Base-by-base conservation (phyloP, 2,113 vertebrate genomes). In the Atractosteus spatula region DNA sequence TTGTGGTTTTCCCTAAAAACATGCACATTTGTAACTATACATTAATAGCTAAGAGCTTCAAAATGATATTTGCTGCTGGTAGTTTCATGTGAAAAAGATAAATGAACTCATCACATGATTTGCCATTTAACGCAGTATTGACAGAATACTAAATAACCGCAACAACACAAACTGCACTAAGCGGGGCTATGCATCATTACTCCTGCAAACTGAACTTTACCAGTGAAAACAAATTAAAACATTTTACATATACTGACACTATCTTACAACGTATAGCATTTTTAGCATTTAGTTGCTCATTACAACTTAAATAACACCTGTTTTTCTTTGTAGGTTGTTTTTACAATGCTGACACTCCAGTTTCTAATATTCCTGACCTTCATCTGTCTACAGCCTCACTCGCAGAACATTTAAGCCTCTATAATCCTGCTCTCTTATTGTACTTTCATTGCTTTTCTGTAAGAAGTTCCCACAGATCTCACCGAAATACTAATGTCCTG, bases 71-170 rank as follows among this genome's bases (percentile, higher is more conserved):
- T 67, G 66, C 66, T 16, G 7, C n/a, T 13, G 5, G 14, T 13
- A n/a, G 14, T 16, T n/a, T 59, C 12, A 4, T 59, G 13, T n/a
- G 3, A 13, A 59, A 59, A 59, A 3, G 57, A 13, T 59, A 59
- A 59, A 59, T 59, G 3, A 1, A 55, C 29, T 2, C 17, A 16
- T 11, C 3, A 66, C 13, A 3, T 7, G n/a, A 68, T 55, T 68
- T 68, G 10, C 66, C 66, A 68, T 41, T 54, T 29, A 68, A 29
- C 29, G n/a, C 16, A 41, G 54, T 68, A 55, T 68, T 55, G 66
- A 68, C 55, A n/a, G n/a, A 54, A 68, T 11, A 55, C 16, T 68
- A 29, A 29, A 68, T 17, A 68, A 47, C 14, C 11, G 13, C 13
- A 12, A 59, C n/a, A 59, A 59, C 3, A 59, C 7, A 4, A 59